Conservation (phyloP, 2,113 vertebrate genomes). For the Aix galericulata region DNA sequence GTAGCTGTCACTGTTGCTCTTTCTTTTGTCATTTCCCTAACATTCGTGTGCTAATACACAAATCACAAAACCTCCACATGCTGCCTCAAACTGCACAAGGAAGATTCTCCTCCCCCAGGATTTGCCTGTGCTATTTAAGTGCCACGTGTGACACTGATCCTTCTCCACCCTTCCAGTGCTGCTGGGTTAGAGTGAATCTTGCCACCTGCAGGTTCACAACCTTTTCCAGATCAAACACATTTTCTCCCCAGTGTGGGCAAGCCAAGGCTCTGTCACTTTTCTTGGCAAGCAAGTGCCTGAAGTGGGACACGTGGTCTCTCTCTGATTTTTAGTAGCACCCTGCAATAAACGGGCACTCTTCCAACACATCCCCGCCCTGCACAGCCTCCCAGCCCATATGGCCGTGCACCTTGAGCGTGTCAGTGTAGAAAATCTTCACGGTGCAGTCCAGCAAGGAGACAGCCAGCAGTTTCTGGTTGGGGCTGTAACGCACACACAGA, state of each 20-base stretch:
- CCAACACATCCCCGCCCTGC: neutral
- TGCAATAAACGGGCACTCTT: neutral
- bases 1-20: neutral
- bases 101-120: neutral
- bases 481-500: constrained; percentile 89
- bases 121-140: neutral
- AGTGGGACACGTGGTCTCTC: neutral
- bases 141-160: accelerated
- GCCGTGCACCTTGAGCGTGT: constrained; percentile 88
- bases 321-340: neutral
- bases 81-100: neutral
- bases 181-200: neutral
- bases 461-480: constrained; percentile 88
- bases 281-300: neutral
- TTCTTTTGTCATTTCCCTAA: neutral
- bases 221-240: neutral
- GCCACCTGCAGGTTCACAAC: neutral
- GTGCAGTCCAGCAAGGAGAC: constrained; percentile 94
- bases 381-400: neutral
- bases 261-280: neutral
- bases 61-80: neutral
- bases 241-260: neutral
- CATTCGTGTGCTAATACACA: neutral
- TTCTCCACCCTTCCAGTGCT: neutral
- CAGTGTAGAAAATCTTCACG: constrained; percentile 93